phyloP scores from a whole-genome alignment of 2,888 invertebrate genomes.

The Protodeltote pygarga region DNA sequence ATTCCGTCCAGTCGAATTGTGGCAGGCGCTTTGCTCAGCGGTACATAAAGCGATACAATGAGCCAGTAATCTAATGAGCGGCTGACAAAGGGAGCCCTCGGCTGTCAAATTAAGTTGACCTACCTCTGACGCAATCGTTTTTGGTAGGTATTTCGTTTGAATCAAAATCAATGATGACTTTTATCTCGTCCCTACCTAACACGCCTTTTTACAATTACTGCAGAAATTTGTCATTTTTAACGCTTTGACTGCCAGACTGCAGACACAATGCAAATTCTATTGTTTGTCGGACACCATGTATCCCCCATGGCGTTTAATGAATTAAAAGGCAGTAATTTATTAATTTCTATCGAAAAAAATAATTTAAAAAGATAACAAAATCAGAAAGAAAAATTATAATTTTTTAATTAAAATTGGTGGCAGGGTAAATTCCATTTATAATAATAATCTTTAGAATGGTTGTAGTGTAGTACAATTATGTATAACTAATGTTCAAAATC shows the following conservation, averaged over 20 bases:
- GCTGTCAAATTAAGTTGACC: conserved; percentile 45
- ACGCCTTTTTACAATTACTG: not conserved
- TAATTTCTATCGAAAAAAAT: too few species aligned
- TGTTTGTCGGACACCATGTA: too few species aligned
- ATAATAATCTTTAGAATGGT: too few species aligned
- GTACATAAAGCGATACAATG: conserved; percentile 17
- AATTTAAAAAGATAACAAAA: too few species aligned
- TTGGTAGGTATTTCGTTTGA: conserved; percentile 34
- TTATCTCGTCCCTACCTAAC: conserved; percentile 23
- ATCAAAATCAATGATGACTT: conserved; percentile 33
- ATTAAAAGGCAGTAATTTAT: too few species aligned
- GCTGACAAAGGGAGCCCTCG: conserved; percentile 31
- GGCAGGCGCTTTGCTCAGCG: conserved; percentile 13
- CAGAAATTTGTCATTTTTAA: conserved; percentile 10
- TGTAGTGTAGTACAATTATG: too few species aligned
- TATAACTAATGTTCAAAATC: too few species aligned
- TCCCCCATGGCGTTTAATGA: too few species aligned
- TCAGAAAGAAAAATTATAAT: too few species aligned
- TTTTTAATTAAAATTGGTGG: too few species aligned
- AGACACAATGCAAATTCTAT: too few species aligned
- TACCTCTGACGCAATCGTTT: conserved; percentile 29
- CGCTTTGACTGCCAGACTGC: conserved; percentile 3
- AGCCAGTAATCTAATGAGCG: conserved; percentile 32
- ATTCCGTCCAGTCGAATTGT: not conserved
- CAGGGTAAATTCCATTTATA: too few species aligned